phyloP scores from a whole-genome alignment of 2,888 invertebrate species.

The Drosophila anomelani region DNA sequence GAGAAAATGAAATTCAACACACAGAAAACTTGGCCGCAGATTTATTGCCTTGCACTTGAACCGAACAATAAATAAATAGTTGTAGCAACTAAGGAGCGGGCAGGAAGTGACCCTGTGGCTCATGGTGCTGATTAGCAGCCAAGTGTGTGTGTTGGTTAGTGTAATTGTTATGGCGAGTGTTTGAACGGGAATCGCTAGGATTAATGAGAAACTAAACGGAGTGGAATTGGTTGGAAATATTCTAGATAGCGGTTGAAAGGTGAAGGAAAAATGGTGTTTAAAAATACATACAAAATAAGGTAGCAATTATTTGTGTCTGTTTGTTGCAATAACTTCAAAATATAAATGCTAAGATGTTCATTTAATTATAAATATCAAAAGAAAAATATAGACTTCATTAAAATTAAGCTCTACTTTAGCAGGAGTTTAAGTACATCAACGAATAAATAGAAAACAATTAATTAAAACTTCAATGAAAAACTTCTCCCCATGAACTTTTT shows the following conservation, averaged over 20 bases:
- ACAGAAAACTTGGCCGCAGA: slow-evolving; percentile 46
- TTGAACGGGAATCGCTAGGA: slow-evolving; percentile 6
- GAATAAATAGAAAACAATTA: not conserved
- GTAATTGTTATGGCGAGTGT: slow-evolving; percentile 18
- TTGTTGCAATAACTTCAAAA: no score
- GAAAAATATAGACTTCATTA: not conserved
- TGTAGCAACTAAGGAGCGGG: not conserved
- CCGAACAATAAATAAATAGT: slow-evolving; percentile 48
- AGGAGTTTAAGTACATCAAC: not conserved
- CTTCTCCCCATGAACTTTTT: not conserved
- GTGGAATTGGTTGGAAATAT: not conserved
- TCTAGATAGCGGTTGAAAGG: not conserved
- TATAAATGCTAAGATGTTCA: no score
- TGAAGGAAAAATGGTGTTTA: not conserved
- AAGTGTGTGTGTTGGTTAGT: slow-evolving; percentile 24
- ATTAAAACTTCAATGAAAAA: not conserved
- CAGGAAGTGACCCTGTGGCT: slow-evolving; percentile 7
- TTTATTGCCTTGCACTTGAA: slow-evolving; percentile 55
- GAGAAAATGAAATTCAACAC: slow-evolving; percentile 53
- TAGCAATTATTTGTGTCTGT: not conserved
- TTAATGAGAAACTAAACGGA: slow-evolving; percentile 13
- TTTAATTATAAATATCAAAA: not conserved
- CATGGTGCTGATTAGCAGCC: slow-evolving; percentile 32
- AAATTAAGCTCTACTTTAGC: not conserved
- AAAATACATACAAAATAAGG: not conserved